phyloP scores from a whole-genome alignment of 1,140 invertebrate species.

The Neuroterus valhalla region DNA sequence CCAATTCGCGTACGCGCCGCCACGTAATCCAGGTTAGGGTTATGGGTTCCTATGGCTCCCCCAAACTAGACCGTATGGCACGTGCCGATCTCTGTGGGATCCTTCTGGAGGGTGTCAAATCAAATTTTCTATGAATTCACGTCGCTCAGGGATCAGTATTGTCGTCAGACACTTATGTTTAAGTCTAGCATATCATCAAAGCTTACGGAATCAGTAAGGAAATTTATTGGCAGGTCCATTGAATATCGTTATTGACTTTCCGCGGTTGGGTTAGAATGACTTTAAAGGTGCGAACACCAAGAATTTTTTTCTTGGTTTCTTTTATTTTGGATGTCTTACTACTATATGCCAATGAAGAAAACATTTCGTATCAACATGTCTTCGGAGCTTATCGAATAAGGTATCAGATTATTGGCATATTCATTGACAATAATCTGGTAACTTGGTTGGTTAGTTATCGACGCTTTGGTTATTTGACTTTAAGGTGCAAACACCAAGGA shows the following conservation, averaged over 20 bases:
- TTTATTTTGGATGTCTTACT: too few species aligned
- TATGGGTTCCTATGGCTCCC: constrained; percentile 30
- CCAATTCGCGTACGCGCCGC: constrained; percentile 44
- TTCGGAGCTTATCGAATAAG: too few species aligned
- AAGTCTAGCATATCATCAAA: constrained; percentile 10
- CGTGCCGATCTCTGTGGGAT: constrained; percentile 71
- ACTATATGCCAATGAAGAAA: too few species aligned
- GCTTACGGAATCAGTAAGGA: not conserved
- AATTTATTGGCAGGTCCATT: constrained; percentile 43
- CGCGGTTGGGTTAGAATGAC: too few species aligned
- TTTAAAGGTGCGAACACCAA: too few species aligned
- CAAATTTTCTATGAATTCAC: constrained; percentile 57
- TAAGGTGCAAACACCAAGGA: too few species aligned
- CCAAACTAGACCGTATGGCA: constrained; percentile 61
- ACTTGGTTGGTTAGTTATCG: too few species aligned
- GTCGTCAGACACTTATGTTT: constrained; percentile 21
- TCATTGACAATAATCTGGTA: too few species aligned
- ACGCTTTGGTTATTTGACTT: too few species aligned
- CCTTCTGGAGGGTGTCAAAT: constrained; percentile 61
- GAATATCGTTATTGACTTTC: constrained; percentile 39
- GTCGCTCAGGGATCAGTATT: constrained; percentile 39
- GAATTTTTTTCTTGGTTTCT: too few species aligned
- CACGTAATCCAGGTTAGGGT: constrained; percentile 51
- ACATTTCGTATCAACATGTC: too few species aligned
- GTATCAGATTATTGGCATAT: too few species aligned